Evolutionary conservation across 2,888 invertebrate species (phyloP), one percentile per base, ranked within the genome.

Genomic region (Limenitis camilla): DNA sequence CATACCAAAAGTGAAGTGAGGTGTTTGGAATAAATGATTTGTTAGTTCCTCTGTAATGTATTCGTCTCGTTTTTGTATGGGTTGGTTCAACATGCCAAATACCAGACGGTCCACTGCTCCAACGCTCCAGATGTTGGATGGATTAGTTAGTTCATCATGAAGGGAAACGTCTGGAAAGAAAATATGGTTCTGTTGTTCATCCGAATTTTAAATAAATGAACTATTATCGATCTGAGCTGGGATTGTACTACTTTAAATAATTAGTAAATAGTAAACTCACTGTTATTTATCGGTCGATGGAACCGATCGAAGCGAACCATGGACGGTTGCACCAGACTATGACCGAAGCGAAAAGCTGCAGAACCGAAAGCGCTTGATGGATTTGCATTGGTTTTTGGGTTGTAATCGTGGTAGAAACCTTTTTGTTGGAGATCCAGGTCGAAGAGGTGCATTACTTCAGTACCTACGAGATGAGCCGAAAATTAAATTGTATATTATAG

Each of bases 301-400:
- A 91, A 88, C 6, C 89, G 88, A 65, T 95, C 93, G 65, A 90
- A 92, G 56, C 95, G 88, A 58, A 94, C 85, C 72, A 96, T 93
- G 7, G 92, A 91, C 5, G 91, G 90, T 68, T 96, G 95, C 4
- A 96, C 94, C 59, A 97, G 81, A 40, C 96, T 95, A 73, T 96
- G 96, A 0, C 96, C 96, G 73, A 96, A 96, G 27, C 96, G 89
- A 76, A 94, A 96, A 3, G 96, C 96, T 0, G 95, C 95, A 0
- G 94, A 90, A 0, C 93, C 91, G 76, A 96, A 96, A 0, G 92
- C 89, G 74, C 94, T 95, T 1, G 93, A 93, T 0, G 94, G 90
- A 3, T 91, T 91, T 0, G 95, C 92, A 80, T 95, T 93, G 2
- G 91, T 81, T 58, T 90, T 90, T 0, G 89, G 77, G 67, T 92